Base-by-base conservation (phyloP, 2,113 vertebrate species). In the Ammospiza caudacuta region DNA sequence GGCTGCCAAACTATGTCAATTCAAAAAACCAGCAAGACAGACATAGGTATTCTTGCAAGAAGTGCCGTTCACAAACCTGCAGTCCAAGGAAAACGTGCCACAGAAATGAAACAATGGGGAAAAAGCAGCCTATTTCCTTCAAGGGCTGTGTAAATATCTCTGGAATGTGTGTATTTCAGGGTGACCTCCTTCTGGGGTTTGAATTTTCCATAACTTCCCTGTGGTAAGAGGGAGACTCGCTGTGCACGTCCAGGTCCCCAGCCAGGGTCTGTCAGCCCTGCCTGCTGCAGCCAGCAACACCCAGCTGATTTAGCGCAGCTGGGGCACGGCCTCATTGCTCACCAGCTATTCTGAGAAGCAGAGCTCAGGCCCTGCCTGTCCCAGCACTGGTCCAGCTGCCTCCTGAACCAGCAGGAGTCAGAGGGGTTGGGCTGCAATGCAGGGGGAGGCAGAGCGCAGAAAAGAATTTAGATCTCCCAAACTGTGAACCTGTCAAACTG, bases 91-190 rank as follows among this genome's bases (percentile, higher is more conserved):
- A 83, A 87, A 89, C 7, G 69, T 69, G 78, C 62, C 83, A 95
- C 66, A 87, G 70, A 92, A 89, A 94, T 33, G 11, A 92, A 97
- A 94, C 87, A 94, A 92, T 59, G 44, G 51, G 88, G 46, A 5
- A 89, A 87, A 92, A 68, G 7, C 17, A 89, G 81, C 46, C 46
- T 87, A 58, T 91, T 97, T 95, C 89, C 87, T 96, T 91, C 62
- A 92, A 55, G 46, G 43, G 58, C 63, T 82, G 39, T 49, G 66
- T 91, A 94, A 79, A 83, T 92, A 89, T 77, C 70, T 84, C 78
- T 80, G 94, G 91, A 94, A 96, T 92, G 81, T 23, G 15, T 44
- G 64, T 62, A 33, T 75, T 84, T 91, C 87, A 92, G n/a, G 31
- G 83, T 23, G 23, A 89, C 41, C 31, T 72, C 62, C 22, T 94